Evolutionary conservation across 2,797 vertebrate genomes (phyloP), one percentile per base, ranked within the genome.

Genomic region (Acestrorhynchus altus): DNA sequence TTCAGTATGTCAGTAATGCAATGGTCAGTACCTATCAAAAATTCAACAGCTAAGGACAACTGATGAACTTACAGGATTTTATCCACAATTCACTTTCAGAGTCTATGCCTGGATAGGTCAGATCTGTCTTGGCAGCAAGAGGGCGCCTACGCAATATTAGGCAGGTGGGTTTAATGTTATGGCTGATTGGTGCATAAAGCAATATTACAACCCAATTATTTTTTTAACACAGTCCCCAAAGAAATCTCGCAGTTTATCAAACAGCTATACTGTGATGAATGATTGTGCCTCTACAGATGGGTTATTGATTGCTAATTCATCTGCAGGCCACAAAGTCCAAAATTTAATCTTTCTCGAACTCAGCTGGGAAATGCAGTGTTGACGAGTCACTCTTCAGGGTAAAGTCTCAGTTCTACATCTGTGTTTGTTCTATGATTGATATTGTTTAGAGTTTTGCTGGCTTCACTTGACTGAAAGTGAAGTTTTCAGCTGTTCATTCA

Each of bases 181-280:
- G 31, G 31, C 31, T 35, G 31, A 35, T 6, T 35, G 31, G 31
- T 35, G 31, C 31, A 35, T 35, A 35, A 2, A 35, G 22, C 6
- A 15, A 26, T 28, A 57, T 15, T 28, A 24, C 54, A 57, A 26
- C 26, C 24, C 15, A 57, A 28, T 57, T 0, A 35, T 9, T 7
- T n/a, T 10, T 1, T 42, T 12, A 26, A 24, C 22, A 8, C 22
- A 20, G 24, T 44, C 42, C 20, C 63, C 24, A 24, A 44, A 65
- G 63, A 65, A 24, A 44, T 28, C 24, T 4, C 12, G 28, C 22
- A 44, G 40, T 24, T 44, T 24, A 22, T 44, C 12, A 24, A 13
- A 46, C 20, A 44, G 40, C 40, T 8, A 8, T 22, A 44, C 63
- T 65, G 39, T 65, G 63, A 65, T n/a, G 40, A 65, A 65, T 24